Percentiles rank a stretch among this genome's conserved stretches.
Evolutionary conservation across 2,888 invertebrate genomes (phyloP).

Genomic region (Galeruca laticollis): DNA sequence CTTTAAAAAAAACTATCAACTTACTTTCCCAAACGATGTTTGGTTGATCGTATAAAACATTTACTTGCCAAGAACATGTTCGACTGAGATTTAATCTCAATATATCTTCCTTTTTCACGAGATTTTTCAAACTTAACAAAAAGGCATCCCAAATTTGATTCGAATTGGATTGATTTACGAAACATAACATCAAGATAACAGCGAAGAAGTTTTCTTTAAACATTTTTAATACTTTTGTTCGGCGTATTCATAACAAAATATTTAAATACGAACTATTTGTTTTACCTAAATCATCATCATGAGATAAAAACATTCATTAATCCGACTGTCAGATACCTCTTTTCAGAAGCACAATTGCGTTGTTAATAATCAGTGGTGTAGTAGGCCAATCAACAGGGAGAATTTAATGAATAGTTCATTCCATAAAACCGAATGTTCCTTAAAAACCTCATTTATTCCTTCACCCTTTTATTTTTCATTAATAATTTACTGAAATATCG

Average conservation of each 20-base stretch:
- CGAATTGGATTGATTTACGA: neutral
- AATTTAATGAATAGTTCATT: too few relatives aligned
- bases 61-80: conserved; percentile 4
- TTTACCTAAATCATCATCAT: conserved; percentile 8
- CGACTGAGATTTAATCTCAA: conserved; percentile 6
- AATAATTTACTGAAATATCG: too few relatives aligned
- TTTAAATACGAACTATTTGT: conserved; percentile 5
- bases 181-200: neutral
- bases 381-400: neutral
- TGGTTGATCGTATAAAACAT: neutral
- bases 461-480: too few relatives aligned
- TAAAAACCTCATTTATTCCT: too few relatives aligned
- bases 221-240: neutral
- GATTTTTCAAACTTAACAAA: neutral
- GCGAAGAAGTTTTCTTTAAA: neutral
- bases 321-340: conserved; percentile 3
- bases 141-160: conserved; percentile 1
- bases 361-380: neutral
- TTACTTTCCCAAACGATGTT: conserved; percentile 3
- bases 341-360: neutral
- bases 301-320: conserved; percentile 7
- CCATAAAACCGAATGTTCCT: too few relatives aligned
- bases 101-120: neutral
- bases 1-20: neutral
- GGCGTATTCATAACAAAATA: neutral